phyloP scores from a whole-genome alignment of 2,797 vertebrate species.

The Monodelphis domestica region DNA sequence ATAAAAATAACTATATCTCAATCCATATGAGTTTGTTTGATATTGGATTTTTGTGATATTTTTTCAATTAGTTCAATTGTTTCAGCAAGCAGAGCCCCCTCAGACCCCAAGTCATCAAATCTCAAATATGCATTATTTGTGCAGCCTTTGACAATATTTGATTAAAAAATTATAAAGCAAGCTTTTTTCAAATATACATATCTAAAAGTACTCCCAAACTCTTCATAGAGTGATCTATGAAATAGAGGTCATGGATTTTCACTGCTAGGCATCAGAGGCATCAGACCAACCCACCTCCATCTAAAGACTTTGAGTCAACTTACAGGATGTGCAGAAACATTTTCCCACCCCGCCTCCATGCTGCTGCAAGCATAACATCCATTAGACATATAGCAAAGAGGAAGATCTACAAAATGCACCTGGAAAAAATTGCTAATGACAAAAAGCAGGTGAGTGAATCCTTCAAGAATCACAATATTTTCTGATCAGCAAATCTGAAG shows the following conservation, averaged over 20 bases:
- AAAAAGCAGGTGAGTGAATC: constrained; percentile 69
- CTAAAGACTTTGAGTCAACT: constrained; percentile 54
- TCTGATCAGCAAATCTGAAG: constrained; percentile 71
- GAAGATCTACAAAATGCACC: constrained; percentile 52
- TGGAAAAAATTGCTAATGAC: constrained; percentile 56
- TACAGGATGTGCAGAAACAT: constrained; percentile 50
- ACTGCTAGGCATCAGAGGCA: constrained; percentile 50
- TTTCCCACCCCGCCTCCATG: constrained; percentile 41
- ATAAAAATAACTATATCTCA: constrained; percentile 58
- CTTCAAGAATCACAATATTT: constrained; percentile 65
- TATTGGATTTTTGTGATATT: constrained; percentile 52
- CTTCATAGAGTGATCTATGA: constrained; percentile 59
- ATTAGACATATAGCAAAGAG: constrained; percentile 60
- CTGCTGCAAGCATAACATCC: constrained; percentile 62
- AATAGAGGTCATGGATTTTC: constrained; percentile 57
- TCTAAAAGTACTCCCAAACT: constrained; percentile 45
- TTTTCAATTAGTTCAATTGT: constrained; percentile 69
- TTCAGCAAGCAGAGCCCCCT: constrained; percentile 66
- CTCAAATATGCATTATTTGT: constrained; percentile 61
- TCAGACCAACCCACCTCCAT: constrained; percentile 57
- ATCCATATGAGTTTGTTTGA: constrained; percentile 30
- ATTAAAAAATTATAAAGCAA: constrained; percentile 66
- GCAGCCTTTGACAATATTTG: constrained; percentile 61
- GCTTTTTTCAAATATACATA: constrained; percentile 49
- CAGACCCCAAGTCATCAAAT: constrained; percentile 40